phyloP scores from a whole-genome alignment of 2,797 vertebrate genomes.

The Chaetodon trifasciatus region DNA sequence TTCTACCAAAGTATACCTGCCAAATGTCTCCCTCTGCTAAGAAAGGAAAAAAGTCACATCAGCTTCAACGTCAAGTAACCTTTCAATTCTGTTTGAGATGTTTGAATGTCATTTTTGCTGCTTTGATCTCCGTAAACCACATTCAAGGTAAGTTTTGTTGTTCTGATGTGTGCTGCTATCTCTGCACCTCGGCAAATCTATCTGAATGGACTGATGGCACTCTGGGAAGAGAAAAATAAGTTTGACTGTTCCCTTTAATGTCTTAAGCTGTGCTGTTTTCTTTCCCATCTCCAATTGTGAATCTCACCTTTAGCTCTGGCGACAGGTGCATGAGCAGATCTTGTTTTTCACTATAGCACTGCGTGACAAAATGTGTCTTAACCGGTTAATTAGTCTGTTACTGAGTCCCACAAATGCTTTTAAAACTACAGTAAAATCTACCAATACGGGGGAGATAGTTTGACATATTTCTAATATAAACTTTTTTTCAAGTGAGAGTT shows the following conservation, averaged over 20 bases:
- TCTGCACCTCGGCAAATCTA: slow-evolving; percentile 26
- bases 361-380: not conserved
- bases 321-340: not conserved
- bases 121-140: not conserved
- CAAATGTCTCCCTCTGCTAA: not conserved
- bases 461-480: not conserved
- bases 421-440: not conserved
- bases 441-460: not conserved
- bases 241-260: not conserved
- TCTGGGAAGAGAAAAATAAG: slow-evolving; percentile 3
- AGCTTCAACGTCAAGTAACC: slow-evolving; percentile 11
- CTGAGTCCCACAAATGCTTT: not conserved
- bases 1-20: slow-evolving; percentile 1
- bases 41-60: not conserved
- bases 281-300: not conserved
- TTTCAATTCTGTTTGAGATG: slow-evolving; percentile 3
- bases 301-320: not conserved
- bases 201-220: slow-evolving; percentile 2
- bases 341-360: not conserved
- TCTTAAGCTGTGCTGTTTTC: not conserved
- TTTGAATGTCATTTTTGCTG: not conserved
- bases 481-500: not conserved
- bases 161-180: slow-evolving; percentile 5
- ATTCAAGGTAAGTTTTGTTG: not conserved
- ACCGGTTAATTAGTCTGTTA: too few relatives aligned